Conservation (phyloP, 2,888 invertebrate species). For the Pterostichus madidus region DNA sequence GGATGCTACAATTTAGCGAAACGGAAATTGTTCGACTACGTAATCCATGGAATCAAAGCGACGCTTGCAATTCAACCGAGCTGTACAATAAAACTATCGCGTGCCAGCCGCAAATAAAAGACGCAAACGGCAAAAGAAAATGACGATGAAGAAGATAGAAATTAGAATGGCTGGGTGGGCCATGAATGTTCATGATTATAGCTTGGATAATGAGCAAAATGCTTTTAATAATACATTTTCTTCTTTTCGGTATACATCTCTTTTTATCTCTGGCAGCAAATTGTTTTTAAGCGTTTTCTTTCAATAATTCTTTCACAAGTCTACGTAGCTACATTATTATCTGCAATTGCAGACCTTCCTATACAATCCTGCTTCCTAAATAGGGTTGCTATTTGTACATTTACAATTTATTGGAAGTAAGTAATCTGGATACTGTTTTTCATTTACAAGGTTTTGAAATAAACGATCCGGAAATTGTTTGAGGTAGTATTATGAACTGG, state of each 20-base stretch:
- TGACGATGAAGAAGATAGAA: slow-evolving; percentile 1
- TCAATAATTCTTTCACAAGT: no score
- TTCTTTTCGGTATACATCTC: neutral
- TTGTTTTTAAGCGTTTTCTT: no score
- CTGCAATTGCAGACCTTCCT: no score
- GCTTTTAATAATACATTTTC: slow-evolving; percentile 2
- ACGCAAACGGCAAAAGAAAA: neutral
- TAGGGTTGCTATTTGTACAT: no score
- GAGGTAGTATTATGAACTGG: no score
- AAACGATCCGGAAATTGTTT: no score
- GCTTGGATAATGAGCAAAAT: neutral
- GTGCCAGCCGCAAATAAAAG: slow-evolving; percentile 3
- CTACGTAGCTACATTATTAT: no score
- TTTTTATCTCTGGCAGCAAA: no score
- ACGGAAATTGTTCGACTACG: slow-evolving; percentile 31
- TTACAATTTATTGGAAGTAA: no score
- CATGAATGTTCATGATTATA: neutral
- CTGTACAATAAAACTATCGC: slow-evolving; percentile 28
- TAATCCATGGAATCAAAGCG: slow-evolving; percentile 29
- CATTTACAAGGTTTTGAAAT: no score
- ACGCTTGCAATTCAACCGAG: neutral
- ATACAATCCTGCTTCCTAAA: no score
- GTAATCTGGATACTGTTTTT: no score
- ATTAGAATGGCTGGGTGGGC: slow-evolving; percentile 5
- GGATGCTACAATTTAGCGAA: slow-evolving; percentile 23